Percentiles rank a stretch among this genome's conserved stretches.
These are phyloP conservation scores for Leptinotarsa peninsularis DNA, from an alignment of 2,888 invertebrate genomes.

Conservation along the genomic window DNA sequence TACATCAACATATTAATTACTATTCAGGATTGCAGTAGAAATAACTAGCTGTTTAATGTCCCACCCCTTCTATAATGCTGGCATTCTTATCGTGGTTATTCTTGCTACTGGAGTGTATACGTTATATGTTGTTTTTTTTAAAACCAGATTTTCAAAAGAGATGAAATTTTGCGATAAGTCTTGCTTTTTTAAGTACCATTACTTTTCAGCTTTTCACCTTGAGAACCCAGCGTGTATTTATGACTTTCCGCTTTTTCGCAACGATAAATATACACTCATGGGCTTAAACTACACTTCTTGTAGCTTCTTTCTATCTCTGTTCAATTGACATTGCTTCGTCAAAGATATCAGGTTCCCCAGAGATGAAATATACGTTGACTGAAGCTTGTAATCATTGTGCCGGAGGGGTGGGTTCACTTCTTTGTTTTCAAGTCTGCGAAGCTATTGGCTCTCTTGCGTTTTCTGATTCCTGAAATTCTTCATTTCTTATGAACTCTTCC, in stretches of 20 bases:
- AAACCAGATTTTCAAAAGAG: not conserved
- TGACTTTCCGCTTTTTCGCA: not conserved
- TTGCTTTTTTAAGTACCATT: not conserved
- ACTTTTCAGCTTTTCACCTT: not conserved
- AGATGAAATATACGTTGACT: not conserved
- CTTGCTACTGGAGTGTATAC: not conserved
- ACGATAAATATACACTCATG: not conserved
- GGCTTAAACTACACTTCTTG: not conserved
- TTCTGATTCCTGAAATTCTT: not conserved
- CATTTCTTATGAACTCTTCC: not conserved
- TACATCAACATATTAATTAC: not conserved
- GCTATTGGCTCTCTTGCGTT: not conserved
- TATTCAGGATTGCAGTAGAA: not conserved
- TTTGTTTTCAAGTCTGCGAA: not conserved
- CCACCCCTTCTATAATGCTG: not conserved
- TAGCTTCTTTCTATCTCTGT: not conserved
- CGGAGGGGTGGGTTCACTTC: not conserved
- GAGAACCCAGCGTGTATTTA: not conserved
- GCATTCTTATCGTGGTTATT: not conserved
- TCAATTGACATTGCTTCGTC: slow-evolving; percentile 1
- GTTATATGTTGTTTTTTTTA: not conserved
- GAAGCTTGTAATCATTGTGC: not conserved
- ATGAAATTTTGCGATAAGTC: not conserved
- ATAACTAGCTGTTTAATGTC: not conserved
- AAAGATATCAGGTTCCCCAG: not conserved